Base-by-base conservation (phyloP, 2,113 vertebrate species). In the Spheniscus mendiculus region DNA sequence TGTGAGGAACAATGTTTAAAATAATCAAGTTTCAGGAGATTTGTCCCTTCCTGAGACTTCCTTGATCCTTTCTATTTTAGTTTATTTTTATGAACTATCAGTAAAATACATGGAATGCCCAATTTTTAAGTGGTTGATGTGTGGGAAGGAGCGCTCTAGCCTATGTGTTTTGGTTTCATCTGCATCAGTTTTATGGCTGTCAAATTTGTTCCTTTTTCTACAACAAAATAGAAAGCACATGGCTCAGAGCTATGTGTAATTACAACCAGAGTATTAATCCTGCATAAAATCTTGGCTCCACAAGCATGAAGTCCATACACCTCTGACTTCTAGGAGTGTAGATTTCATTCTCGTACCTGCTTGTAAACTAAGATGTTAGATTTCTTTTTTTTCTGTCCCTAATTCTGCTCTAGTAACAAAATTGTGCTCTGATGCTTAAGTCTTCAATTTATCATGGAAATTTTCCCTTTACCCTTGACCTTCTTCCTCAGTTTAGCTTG, bases 371-470 rank as follows among this genome's bases (percentile, higher is more conserved):
- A 11, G 23, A 23, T 45, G 1, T 27, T 66, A 40, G 3, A 4
- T 16, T 19, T 42, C 42, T 1, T n/a, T 26, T 27, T 6, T 17
- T 19, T 19, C 18, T 10, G 9, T 3, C 13, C 4, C 3, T 23
- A 30, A 11, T 69, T 50, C 32, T 59, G 4, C 17, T 44, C 27
- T 14, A 20, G 16, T 20, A 69, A 42, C 7, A 63, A 29, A 83
- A 32, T 3, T 3, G 4, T 42, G 42, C 42, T 42, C 42, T 42
- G 42, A 42, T 42, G 6, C 42, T 42, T 42, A 42, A 42, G 7
- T 34, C 26, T 82, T 77, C 14, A 27, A 14, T 19, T 78, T 30
- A 56, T 15, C 18, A 30, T 3, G 42, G 27, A 80, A 36, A 15
- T 56, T 83, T 77, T 17, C 27, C 5, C 2, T 65, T 73, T 65